Evolutionary conservation across 2,113 vertebrate genomes (phyloP), one percentile per base, ranked within the genome.

Genomic region (Prolemur simus): DNA sequence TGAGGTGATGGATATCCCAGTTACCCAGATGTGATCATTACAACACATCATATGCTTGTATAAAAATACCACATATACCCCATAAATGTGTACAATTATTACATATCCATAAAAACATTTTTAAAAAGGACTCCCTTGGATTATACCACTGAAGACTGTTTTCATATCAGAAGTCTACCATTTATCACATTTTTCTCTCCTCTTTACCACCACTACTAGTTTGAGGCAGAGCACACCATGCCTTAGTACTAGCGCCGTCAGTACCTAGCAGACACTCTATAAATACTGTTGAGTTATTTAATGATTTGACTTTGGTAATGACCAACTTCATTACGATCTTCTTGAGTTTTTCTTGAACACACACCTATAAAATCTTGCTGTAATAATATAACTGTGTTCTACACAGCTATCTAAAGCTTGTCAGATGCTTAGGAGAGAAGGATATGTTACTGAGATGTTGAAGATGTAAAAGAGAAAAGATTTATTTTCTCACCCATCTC

Each of bases 221-320:
- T 74, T 39, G 73, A 90, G 69, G 32, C 34, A 84, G 11, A 58
- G 13, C 29, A 18, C 45, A 10, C 54, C 13, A 20, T 86, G 32
- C 32, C 27, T 9, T 49, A 25, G 37, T 15, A 32, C 87, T n/a
- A 86, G 69, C 92, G 25, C 20, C 85, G 47, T 80, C 7, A 47
- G 27, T 69, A 86, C 27, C 69, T 89, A 37, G 21, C 66, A 71
- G 37, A 71, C 17, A 45, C 34, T 64, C 37, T 80, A 0, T 93
- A 89, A 86, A 17, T 88, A 92, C 80, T 60, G 14, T 64, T 34
- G 34, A 27, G 42, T 89, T 93, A 45, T 87, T 86, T 92, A 71
- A 42, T 82, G 91, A 94, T n/a, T 92, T 54, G 66, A 64, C 42
- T 89, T 91, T 87, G 39, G 78, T 78, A 94, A 84, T 86, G 18